A percentile compares a stretch with the other conserved stretches of the same genome.
Conservation (phyloP, 2,888 invertebrate species). For the Sturmia bella region DNA sequence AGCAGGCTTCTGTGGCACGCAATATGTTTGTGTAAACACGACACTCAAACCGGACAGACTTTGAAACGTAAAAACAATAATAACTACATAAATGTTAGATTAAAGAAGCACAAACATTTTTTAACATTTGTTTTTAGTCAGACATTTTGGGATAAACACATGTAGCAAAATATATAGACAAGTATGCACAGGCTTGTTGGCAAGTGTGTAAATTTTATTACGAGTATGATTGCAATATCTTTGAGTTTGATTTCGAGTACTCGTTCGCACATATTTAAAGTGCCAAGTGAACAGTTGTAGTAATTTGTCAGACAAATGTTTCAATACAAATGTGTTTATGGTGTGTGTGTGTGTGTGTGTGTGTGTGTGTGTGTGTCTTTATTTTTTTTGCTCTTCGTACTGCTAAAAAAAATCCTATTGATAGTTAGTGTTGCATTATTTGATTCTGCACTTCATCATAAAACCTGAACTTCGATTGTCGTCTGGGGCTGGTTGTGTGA, state of each 20-base stretch:
- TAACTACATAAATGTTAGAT: constrained; percentile 57
- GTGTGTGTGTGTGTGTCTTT: neutral
- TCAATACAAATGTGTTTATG: constrained; percentile 59
- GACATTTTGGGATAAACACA: constrained; percentile 41
- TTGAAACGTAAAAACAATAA: constrained; percentile 30
- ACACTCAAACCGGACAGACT: constrained; percentile 23
- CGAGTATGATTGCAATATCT: constrained; percentile 7
- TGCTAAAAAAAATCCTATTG: constrained; percentile 34
- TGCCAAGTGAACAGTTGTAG: constrained; percentile 69
- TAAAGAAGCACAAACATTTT: constrained; percentile 24
- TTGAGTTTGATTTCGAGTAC: constrained; percentile 6
- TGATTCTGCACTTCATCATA: constrained; percentile 1
- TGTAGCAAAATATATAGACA: neutral
- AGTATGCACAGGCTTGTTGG: constrained; percentile 6
- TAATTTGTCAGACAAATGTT: constrained; percentile 70
- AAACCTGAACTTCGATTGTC: constrained; percentile 9
- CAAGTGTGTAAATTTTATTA: constrained; percentile 29
- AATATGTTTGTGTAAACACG: constrained; percentile 56
- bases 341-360: constrained; percentile 4
- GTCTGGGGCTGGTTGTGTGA: neutral
- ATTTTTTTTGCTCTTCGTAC: constrained; percentile 6
- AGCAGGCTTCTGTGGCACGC: constrained; percentile 67
- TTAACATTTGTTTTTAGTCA: constrained; percentile 2
- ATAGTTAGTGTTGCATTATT: constrained; percentile 22
- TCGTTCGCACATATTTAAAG: constrained; percentile 50